Base-by-base conservation (phyloP, 2,888 invertebrate species). In the Orchestes rusci region DNA sequence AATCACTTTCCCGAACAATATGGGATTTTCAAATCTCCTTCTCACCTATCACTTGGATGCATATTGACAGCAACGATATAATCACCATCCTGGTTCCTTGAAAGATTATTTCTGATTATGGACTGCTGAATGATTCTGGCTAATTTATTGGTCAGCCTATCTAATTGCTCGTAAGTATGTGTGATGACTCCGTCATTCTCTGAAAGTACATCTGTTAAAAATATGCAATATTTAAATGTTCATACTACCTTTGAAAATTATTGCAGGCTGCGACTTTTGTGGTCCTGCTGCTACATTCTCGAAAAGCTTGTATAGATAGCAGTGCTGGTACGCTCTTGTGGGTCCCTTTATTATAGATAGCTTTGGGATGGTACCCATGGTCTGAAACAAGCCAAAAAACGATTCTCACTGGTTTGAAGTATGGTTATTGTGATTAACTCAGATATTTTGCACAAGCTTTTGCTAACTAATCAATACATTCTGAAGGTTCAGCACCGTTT, bases 351-450 rank as follows among this genome's bases (percentile, higher is more conserved):
- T 69, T 52, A 86, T 75, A 0, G 87, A 86, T 48, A 82, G 70
- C 58, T 83, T 79, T 42, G 83, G 84, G 57, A 87, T 68, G 3
- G 84, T 82, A 39, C 86, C 86, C 87, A 88, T 88, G 4, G n/a
- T n/a, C n/a, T n/a, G n/a, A n/a, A n/a, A n/a, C n/a, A n/a, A n/a
- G n/a, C n/a, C n/a, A n/a, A n/a, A n/a, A n/a, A n/a, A n/a, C n/a
- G n/a, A n/a, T n/a, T n/a, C n/a, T n/a, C n/a, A n/a, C n/a, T n/a
- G n/a, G n/a, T n/a, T n/a, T n/a, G n/a, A n/a, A n/a, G n/a, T n/a
- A n/a, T n/a, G n/a, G n/a, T n/a, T n/a, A n/a, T n/a, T n/a, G n/a
- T n/a, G n/a, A n/a, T n/a, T n/a, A n/a, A n/a, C n/a, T n/a, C n/a
- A n/a, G n/a, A n/a, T n/a, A n/a, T n/a, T n/a, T n/a, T n/a, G n/a